phyloP scores from a whole-genome alignment of 2,113 vertebrate genomes.

The Protobothrops flavoviridis region DNA sequence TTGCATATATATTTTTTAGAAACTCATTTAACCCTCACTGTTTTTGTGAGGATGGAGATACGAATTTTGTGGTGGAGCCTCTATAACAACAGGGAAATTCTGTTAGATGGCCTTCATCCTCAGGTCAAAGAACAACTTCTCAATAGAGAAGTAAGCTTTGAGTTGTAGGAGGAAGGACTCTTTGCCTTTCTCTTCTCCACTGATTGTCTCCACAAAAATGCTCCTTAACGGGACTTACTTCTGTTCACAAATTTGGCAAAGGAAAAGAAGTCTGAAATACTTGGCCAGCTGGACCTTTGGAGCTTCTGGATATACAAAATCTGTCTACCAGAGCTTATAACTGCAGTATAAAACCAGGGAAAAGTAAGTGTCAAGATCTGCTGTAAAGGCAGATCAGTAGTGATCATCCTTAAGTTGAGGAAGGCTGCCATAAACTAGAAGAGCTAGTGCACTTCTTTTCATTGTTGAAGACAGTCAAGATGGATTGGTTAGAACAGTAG shows the following conservation, averaged over 20 bases:
- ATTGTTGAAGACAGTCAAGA: background rate
- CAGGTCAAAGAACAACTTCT: background rate
- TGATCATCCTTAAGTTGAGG: background rate
- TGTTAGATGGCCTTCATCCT: background rate
- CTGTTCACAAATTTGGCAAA: background rate
- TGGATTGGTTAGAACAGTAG: conserved; percentile 12
- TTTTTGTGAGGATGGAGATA: background rate
- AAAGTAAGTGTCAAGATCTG: background rate
- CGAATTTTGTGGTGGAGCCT: background rate
- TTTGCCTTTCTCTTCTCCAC: background rate
- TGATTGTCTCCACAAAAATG: background rate
- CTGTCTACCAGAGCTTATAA: background rate
- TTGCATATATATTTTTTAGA: background rate
- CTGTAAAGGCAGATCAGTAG: background rate
- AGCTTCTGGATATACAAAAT: background rate
- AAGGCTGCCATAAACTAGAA: background rate
- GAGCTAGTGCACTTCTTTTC: background rate
- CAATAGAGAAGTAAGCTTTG: background rate
- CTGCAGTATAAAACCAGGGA: background rate
- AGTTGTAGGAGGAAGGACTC: background rate
- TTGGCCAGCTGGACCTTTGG: background rate
- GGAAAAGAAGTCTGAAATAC: background rate
- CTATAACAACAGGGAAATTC: background rate
- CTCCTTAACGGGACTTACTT: background rate
- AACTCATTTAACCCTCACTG: background rate